Evolutionary conservation across 2,113 vertebrate species (phyloP), one percentile per base, ranked within the genome.

Genomic region (Nipponia nippon): DNA sequence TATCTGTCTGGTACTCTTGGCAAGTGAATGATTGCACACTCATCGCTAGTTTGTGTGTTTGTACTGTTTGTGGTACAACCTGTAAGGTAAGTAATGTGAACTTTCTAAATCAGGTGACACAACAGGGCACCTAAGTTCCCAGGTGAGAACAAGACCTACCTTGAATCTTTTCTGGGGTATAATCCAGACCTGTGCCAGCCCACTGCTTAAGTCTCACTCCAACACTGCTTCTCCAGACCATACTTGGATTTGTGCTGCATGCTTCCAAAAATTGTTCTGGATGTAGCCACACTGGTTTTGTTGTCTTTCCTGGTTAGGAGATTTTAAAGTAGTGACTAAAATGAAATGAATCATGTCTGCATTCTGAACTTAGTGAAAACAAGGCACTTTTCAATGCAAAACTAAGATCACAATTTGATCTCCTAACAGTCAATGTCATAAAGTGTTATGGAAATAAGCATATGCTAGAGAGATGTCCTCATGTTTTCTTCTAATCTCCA

Each of bases 1-100:
- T 19, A 25, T 12, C 56, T 9, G 13, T 23, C 10, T 1, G 1
- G 11, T 47, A 20, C 0, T 1, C 25, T 30, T 36, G 40, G 3
- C 9, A 26, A 36, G 20, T 9, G 30, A 56, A 42, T 20, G 23
- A 52, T 16, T 63, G 18, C 6, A 18, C 2, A 1, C 16, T 19
- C 8, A 22, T 32, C 17, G 9, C 36, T 46, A 18, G 4, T 46
- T 91, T 59, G 23, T 26, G 11, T 87, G 11, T 52, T 66, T 87
- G n/a, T 25, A 16, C 8, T 87, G 27, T n/a, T 52, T 61, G 9
- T 47, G 22, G 23, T 18, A 32, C 10, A 47, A 53, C 2, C 19
- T 25, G 25, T 55, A 46, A 46, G 3, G 8, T 19, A 79, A 76
- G 11, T 26, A 52, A 47, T 2, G 2, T 3, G 18, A 29, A 10